These are phyloP conservation scores for Paralinhomoeus sp. DNA, from an alignment of 2,888 invertebrate species.

Conservation along the genomic window DNA sequence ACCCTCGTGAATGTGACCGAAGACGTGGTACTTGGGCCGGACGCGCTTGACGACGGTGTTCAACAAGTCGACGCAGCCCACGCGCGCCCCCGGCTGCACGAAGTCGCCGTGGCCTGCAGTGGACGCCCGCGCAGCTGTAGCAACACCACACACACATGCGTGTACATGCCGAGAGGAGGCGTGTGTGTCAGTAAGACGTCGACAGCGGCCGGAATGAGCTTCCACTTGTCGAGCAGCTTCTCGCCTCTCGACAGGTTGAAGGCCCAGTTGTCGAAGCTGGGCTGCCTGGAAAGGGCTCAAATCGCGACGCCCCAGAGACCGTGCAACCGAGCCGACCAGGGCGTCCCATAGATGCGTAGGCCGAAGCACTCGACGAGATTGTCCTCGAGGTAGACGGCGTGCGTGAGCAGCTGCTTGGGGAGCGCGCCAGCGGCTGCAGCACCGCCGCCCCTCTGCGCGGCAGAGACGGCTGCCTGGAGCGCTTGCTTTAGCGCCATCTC, in stretches of 20 bases:
- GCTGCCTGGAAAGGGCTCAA: too few relatives aligned
- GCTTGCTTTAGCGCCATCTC: too few relatives aligned
- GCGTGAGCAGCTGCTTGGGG: constrained; percentile 38
- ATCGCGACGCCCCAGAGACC: too few relatives aligned
- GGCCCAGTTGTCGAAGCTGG: constrained; percentile 41
- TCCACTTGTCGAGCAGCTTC: constrained; percentile 52
- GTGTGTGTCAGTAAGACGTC: constrained; percentile 59
- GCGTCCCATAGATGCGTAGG: constrained; percentile 56
- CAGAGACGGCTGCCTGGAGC: too few relatives aligned
- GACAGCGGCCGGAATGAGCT: constrained; percentile 46
- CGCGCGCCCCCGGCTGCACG: constrained; percentile 45
- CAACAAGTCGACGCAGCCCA: constrained; percentile 57
- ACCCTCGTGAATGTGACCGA: constrained; percentile 65
- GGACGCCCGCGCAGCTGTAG: too few relatives aligned
- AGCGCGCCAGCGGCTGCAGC: neutral
- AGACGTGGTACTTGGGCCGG: too few relatives aligned
- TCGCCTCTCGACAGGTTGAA: constrained; percentile 51
- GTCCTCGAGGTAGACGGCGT: constrained; percentile 55
- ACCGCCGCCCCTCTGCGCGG: neutral
- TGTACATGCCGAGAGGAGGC: constrained; percentile 41
- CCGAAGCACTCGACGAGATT: constrained; percentile 45
- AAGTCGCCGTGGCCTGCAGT: constrained; percentile 43
- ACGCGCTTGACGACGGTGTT: constrained; percentile 45
- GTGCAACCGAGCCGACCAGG: constrained; percentile 36
- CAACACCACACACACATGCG: too few relatives aligned